Evolutionary conservation across 2,113 vertebrate species (phyloP).

Genomic region (Scomber japonicus): DNA sequence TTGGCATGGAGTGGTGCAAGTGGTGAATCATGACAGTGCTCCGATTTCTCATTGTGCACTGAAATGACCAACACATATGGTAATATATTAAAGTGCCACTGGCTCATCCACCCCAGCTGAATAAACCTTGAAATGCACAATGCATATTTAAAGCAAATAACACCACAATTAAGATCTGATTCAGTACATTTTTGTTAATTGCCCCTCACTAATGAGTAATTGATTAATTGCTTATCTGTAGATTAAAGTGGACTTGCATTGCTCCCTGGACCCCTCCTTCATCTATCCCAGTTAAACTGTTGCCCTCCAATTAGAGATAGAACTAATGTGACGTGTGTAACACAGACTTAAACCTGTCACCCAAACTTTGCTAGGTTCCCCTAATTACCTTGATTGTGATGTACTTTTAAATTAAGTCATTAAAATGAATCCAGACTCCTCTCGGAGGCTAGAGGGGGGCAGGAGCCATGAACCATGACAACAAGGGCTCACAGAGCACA

Average conservation of each 20-base stretch:
- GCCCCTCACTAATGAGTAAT: constrained; percentile 63
- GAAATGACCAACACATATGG: constrained; percentile 37
- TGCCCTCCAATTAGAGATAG: constrained; percentile 59
- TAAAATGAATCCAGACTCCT: constrained; percentile 50
- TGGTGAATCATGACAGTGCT: constrained; percentile 10
- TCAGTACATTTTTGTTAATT: constrained; percentile 48
- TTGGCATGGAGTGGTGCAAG: constrained; percentile 42
- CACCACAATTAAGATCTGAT: constrained; percentile 46
- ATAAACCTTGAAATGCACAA: background rate
- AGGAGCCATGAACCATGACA: constrained; percentile 57
- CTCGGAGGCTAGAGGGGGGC: constrained; percentile 3
- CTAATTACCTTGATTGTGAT: constrained; percentile 71
- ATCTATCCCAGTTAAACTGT: constrained; percentile 57
- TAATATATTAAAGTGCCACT: background rate
- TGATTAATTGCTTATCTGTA: constrained; percentile 72
- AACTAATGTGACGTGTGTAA: constrained; percentile 45
- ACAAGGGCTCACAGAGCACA: constrained; percentile 40
- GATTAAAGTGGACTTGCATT: constrained; percentile 68
- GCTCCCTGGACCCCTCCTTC: constrained; percentile 49
- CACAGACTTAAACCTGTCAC: constrained; percentile 41
- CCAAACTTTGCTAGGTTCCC: constrained; percentile 46
- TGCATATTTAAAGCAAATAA: constrained; percentile 24
- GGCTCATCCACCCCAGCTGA: background rate
- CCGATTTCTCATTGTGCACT: constrained; percentile 2
- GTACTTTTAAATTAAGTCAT: constrained; percentile 72